These are phyloP conservation scores for Zelostemma sp. DNA, from an alignment of 1,140 invertebrate species.

Conservation along the genomic window DNA sequence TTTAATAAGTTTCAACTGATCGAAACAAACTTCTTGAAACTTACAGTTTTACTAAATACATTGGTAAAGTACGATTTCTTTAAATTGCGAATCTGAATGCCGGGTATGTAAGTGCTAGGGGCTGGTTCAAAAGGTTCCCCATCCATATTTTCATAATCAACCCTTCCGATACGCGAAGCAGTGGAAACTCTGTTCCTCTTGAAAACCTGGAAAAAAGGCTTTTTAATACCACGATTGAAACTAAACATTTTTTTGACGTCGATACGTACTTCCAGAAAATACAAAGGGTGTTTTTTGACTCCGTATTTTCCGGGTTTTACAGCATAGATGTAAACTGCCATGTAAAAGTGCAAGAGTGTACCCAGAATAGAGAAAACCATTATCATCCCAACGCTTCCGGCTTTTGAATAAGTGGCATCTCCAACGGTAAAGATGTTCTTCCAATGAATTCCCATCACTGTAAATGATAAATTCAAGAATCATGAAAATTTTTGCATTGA, in stretches of 20 bases:
- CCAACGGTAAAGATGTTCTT: conserved; percentile 67
- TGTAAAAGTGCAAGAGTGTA: conserved; percentile 62
- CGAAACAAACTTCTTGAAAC: too few species aligned
- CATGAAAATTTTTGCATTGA: background rate
- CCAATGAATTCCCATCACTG: conserved; percentile 74
- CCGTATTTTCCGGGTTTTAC: conserved; percentile 72
- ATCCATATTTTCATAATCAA: conserved; percentile 42
- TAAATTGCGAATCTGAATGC: conserved; percentile 63
- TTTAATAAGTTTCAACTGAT: too few species aligned
- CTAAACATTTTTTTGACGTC: background rate
- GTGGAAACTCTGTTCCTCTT: conserved; percentile 58
- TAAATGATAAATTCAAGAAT: conserved; percentile 49
- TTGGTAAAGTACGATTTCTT: conserved; percentile 59
- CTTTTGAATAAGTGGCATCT: conserved; percentile 70
- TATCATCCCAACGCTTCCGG: conserved; percentile 62
- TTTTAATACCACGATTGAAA: background rate
- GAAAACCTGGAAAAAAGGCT: conserved; percentile 45
- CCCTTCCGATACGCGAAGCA: conserved; percentile 38
- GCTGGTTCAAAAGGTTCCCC: conserved; percentile 59
- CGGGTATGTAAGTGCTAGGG: conserved; percentile 46
- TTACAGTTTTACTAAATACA: conserved; percentile 53
- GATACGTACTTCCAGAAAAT: conserved; percentile 65
- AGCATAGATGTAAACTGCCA: conserved; percentile 71
- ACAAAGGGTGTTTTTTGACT: conserved; percentile 70
- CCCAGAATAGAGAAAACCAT: conserved; percentile 69